A percentile compares a stretch with the other conserved stretches of the same genome.
Evolutionary conservation across 2,113 vertebrate genomes (phyloP).

Genomic region (Dicaeum eximium): DNA sequence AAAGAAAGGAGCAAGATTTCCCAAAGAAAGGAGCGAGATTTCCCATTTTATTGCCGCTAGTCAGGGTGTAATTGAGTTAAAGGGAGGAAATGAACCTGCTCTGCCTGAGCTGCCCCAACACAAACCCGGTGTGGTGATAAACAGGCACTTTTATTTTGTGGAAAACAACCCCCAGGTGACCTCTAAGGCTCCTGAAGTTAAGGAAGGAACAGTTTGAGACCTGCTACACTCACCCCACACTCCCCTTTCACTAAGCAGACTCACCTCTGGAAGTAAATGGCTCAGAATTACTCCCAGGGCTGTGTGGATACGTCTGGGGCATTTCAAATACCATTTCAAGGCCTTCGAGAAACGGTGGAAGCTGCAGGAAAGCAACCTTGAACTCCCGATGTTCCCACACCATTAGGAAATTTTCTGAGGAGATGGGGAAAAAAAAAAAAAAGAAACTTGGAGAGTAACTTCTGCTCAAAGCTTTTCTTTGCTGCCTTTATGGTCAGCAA

Average conservation of each 20-base stretch:
- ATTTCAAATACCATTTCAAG: not conserved
- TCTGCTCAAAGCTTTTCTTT: not conserved
- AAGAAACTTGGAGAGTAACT: not conserved
- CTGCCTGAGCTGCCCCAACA: not conserved
- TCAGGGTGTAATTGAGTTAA: not conserved
- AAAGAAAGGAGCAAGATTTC: not conserved
- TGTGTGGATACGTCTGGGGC: not conserved
- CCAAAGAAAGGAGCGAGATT: not conserved
- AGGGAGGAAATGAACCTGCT: not conserved
- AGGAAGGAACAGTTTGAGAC: not conserved
- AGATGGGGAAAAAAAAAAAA: not conserved
- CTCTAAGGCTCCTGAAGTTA: not conserved
- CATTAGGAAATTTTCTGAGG: not conserved
- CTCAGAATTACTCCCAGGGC: not conserved
- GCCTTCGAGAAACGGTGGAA: not conserved
- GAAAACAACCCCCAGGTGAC: not conserved
- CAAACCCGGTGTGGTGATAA: accelerated
- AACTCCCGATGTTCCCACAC: not conserved
- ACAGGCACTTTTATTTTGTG: accelerated
- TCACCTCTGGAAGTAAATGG: not conserved
- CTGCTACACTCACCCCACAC: accelerated
- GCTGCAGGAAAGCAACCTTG: not conserved
- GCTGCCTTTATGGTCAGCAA: conserved; percentile 6
- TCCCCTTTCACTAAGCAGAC: not conserved
- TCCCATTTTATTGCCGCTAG: not conserved